phyloP scores from a whole-genome alignment of 2,113 vertebrate genomes.

The Glareola pratincola region DNA sequence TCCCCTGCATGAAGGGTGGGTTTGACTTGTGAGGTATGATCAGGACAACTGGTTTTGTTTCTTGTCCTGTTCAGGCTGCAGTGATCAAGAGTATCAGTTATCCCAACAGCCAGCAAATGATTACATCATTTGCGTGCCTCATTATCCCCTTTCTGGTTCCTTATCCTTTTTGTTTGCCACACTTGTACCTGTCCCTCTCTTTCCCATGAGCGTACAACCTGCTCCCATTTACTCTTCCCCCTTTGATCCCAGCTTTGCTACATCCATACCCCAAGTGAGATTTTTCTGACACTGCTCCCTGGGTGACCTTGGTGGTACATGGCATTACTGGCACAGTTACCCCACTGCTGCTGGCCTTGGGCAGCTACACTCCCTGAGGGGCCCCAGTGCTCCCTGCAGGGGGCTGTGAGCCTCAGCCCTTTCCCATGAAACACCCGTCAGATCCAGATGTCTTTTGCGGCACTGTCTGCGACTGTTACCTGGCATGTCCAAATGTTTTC shows the following conservation, averaged over 20 bases:
- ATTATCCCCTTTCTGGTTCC: background rate
- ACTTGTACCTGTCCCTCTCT: background rate
- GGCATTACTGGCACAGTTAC: background rate
- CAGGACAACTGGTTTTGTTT: background rate
- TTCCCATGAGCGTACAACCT: background rate
- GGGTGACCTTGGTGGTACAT: background rate
- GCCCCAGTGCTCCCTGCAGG: fast-evolving
- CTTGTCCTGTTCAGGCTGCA: background rate
- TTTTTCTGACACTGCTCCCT: background rate
- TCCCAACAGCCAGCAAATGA: background rate
- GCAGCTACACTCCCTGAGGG: fast-evolving
- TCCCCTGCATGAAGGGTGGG: background rate
- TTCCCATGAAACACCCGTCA: fast-evolving
- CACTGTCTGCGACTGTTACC: background rate
- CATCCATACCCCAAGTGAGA: fast-evolving
- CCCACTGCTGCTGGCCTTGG: background rate
- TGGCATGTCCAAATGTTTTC: background rate
- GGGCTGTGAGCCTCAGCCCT: background rate
- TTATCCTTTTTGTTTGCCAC: background rate
- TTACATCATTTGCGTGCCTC: background rate
- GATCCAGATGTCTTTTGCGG: fast-evolving
- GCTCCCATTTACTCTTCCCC: background rate
- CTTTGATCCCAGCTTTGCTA: background rate
- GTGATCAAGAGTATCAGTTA: background rate
- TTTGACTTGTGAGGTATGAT: background rate